Evolutionary conservation across 1,140 invertebrate species (phyloP), one percentile per base, ranked within the genome.

Genomic region (Mamestra configurata): DNA sequence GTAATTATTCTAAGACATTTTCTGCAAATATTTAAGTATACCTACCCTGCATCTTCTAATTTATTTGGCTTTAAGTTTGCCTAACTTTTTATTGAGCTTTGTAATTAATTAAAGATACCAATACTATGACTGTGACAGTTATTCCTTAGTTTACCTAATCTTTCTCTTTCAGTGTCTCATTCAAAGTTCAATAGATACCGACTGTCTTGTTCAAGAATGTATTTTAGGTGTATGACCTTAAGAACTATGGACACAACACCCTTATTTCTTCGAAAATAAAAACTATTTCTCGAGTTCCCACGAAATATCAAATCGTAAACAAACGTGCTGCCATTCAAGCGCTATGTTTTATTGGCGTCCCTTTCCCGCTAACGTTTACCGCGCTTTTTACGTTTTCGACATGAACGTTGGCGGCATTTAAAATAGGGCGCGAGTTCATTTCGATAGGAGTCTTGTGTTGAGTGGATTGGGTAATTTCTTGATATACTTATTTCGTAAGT

Each of bases 281-380:
- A 93, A 92, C 93, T 90, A 94, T 90, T 93, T 93, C 90, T 88
- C 90, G 88, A 86, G 89, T 87, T 89, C 87, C 85, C 84, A 88
- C 83, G 85, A 92, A 92, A 92, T 91, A 93, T 87, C 91, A 93
- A 93, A 93, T 93, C 90, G 92, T 93, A 94, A 94, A 94, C 93
- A 94, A 94, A 93, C 91, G 90, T 84, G 86, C 84, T 85, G 80
- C 84, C 88, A 91, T 90, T 90, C 89, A 92, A 89, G 87, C 84
- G 89, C 88, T 84, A 84, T 94, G 92, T 94, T 94, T 94, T 94
- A 94, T 94, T 94, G 92, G 92, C 90, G 84, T 94, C 93, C 89
- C 93, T 94, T 93, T 94, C 92, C 73, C 88, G 82, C 93, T 79
- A 81, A 91, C 89, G 86, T 91, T 94, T 94, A 88, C 91, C 92